Conservation (phyloP, 2,113 vertebrate genomes). For the Crotalus viridis region DNA sequence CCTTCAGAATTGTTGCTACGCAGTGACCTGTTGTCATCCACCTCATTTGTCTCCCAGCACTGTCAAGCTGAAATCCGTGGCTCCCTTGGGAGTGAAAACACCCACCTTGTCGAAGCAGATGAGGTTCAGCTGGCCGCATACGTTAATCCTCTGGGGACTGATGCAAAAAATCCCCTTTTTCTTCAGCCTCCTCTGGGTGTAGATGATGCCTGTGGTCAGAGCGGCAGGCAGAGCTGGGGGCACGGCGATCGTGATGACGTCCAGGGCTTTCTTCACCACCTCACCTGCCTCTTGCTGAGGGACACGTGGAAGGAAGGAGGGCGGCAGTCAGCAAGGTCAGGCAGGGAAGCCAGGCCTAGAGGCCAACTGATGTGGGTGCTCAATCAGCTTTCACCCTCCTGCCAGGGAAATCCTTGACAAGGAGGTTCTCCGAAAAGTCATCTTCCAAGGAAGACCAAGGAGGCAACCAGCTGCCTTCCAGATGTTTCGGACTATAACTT, state of each 20-base stretch:
- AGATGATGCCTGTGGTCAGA: constrained; percentile 77
- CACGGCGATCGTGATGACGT: constrained; percentile 78
- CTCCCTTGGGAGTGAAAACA: not conserved
- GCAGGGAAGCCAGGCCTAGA: not conserved
- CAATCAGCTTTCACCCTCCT: not conserved
- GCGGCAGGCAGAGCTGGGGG: constrained; percentile 78
- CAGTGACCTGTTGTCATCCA: not conserved
- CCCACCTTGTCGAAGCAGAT: constrained; percentile 82
- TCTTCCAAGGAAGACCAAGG: not conserved
- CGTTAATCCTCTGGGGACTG: constrained; percentile 78
- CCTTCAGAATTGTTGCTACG: not conserved
- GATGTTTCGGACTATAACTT: not conserved
- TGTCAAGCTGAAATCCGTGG: not conserved
- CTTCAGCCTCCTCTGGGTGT: constrained; percentile 74
- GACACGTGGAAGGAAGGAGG: constrained; percentile 10
- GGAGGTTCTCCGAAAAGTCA: not conserved
- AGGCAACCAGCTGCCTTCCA: not conserved
- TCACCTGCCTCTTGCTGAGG: constrained; percentile 65
- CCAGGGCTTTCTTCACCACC: constrained; percentile 75
- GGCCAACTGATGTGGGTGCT: not conserved
- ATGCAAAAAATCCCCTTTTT: constrained; percentile 79
- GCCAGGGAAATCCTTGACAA: not conserved
- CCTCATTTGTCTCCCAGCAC: not conserved
- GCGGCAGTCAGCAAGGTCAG: not conserved
- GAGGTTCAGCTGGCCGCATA: constrained; percentile 79